These are phyloP conservation scores for Rhinogobio ventralis DNA, from an alignment of 2,797 vertebrate species.

Conservation along the genomic window DNA sequence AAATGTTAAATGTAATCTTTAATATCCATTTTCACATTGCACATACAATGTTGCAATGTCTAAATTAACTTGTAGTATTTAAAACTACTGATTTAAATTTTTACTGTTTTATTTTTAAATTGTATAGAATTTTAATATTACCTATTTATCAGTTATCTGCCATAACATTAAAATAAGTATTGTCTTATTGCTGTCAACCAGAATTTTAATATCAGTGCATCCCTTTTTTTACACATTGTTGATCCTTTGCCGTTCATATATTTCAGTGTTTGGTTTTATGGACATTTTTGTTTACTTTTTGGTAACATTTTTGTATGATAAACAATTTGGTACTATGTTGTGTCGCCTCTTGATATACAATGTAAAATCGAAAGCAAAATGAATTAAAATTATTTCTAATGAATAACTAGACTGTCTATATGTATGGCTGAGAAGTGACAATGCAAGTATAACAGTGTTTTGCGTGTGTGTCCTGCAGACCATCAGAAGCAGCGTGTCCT, in stretches of 20 bases:
- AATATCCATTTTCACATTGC: not conserved
- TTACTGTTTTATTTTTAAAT: not conserved
- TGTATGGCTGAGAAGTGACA: not conserved
- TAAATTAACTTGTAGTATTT: not conserved
- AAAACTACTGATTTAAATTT: not conserved
- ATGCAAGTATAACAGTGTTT: not conserved
- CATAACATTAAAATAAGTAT: not conserved
- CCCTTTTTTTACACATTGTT: not conserved
- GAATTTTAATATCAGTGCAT: not conserved
- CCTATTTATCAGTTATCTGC: not conserved
- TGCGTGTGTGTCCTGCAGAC: slow-evolving; percentile 75
- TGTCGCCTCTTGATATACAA: not conserved
- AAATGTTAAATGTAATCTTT: no score
- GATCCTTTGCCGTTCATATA: not conserved
- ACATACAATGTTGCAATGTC: not conserved
- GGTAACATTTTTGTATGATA: not conserved
- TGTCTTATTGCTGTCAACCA: not conserved
- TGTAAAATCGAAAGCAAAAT: not conserved
- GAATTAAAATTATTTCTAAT: not conserved
- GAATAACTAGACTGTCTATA: not conserved
- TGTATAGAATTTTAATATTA: not conserved
- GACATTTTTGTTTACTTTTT: not conserved
- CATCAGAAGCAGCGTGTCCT: slow-evolving; percentile 79
- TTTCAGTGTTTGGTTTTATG: not conserved
- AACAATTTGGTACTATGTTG: not conserved